Evolutionary conservation across 2,113 vertebrate species (phyloP), one percentile per base, ranked within the genome.

Genomic region (Mirounga angustirostris): DNA sequence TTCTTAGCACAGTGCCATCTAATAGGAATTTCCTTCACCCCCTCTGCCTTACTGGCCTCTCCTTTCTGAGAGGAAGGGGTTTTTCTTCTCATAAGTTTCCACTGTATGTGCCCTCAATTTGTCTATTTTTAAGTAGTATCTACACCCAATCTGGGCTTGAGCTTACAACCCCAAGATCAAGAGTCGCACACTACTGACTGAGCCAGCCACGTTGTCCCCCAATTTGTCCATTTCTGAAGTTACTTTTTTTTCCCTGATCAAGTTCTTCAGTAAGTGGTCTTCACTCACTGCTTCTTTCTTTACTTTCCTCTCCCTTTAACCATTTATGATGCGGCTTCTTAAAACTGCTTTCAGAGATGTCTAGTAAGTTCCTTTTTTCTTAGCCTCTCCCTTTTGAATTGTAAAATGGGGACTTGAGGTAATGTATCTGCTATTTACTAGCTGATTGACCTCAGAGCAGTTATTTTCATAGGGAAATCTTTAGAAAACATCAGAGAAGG

Each of bases 271-370:
- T n/a, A 95, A 69, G 61, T 91, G 63, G 6, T 50, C 46, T 93
- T 93, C 12, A 61, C 30, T 84, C 11, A 59, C 13, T 80, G 24
- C 33, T 74, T 91, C 36, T 89, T 63, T 74, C 52, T 71, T 95
- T 21, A 40, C 12, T 28, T 52, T 24, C 36, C 22, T 95, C n/a
- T 86, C 33, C 26, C 52, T 85, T 78, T 92, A 89, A 80, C 54
- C 21, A n/a, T 67, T 93, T 80, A 36, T 85, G 61, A 16, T 50
- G 15, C 43, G 46, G 13, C 67, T 76, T 82, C 26, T 95, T 83
- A 74, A 96, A 95, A 93, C 69, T 86, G n/a, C 11, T 91, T 97
- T 84, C 83, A 93, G 9, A 79, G 59, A 36, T 88, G 30, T 46
- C 50, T 9, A 65, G 22, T 21, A 80, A 78, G 36, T 85, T 93